phyloP scores from a whole-genome alignment of 2,888 invertebrate genomes.

The Geotrupes spiniger region DNA sequence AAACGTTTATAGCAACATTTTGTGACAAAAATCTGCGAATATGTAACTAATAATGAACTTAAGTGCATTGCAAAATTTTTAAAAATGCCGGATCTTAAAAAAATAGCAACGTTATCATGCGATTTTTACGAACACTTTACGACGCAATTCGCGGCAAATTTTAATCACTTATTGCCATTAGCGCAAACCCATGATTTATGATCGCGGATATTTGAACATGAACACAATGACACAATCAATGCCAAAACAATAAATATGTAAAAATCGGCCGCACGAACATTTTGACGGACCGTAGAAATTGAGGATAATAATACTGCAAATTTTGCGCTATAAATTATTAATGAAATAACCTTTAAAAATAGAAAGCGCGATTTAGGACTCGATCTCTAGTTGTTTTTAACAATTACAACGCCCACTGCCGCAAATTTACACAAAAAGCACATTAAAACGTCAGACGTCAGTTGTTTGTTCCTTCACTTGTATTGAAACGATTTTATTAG shows the following conservation, averaged over 20 bases:
- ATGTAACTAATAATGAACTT: too few relatives aligned
- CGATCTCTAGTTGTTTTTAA: slow-evolving; percentile 2
- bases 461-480: too few relatives aligned
- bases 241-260: slow-evolving; percentile 30
- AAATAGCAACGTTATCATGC: too few relatives aligned
- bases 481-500: too few relatives aligned
- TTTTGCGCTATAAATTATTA: slow-evolving; percentile 32
- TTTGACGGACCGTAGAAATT: slow-evolving; percentile 20
- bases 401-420: slow-evolving; percentile 31
- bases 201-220: background rate
- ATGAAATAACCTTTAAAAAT: slow-evolving; percentile 42
- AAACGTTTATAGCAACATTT: too few relatives aligned
- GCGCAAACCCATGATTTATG: too few relatives aligned
- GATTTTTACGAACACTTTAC: too few relatives aligned
- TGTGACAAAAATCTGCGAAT: too few relatives aligned
- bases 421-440: slow-evolving; percentile 25
- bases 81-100: too few relatives aligned
- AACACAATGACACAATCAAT: slow-evolving; percentile 19
- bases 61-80: too few relatives aligned
- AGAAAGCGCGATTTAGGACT: slow-evolving; percentile 32
- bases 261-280: slow-evolving; percentile 6
- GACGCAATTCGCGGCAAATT: too few relatives aligned
- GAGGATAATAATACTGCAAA: slow-evolving; percentile 29
- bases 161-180: too few relatives aligned
- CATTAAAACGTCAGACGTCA: slow-evolving; percentile 14